These are phyloP conservation scores for Chesias legatella DNA, from an alignment of 2,888 invertebrate genomes.

Conservation along the genomic window DNA sequence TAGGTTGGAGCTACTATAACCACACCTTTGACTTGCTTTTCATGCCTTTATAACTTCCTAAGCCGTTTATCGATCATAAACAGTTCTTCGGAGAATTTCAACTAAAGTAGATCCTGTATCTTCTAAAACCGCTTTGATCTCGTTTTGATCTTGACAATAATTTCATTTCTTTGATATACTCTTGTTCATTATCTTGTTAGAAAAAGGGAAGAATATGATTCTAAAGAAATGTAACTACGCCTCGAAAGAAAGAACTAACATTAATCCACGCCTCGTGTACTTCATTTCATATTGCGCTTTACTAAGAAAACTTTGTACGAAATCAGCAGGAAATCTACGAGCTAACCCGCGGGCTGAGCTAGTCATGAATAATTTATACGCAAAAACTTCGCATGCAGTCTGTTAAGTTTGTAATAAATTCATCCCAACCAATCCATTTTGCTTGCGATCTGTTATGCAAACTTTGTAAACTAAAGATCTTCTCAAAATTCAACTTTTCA, in stretches of 20 bases:
- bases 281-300: conserved; percentile 29
- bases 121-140: too few relatives aligned
- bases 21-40: too few relatives aligned
- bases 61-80: too few relatives aligned
- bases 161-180: too few relatives aligned
- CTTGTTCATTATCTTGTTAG: too few relatives aligned
- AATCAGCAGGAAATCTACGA: conserved; percentile 30
- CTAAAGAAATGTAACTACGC: too few relatives aligned
- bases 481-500: not conserved
- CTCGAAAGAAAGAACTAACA: conserved; percentile 3
- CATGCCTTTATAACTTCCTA: too few relatives aligned
- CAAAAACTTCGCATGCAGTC: conserved; percentile 46
- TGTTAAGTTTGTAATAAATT: conserved; percentile 48
- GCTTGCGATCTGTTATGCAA: conserved; percentile 34
- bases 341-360: conserved; percentile 29
- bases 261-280: conserved; percentile 20
- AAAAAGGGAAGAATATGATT: too few relatives aligned
- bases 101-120: too few relatives aligned
- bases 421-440: conserved; percentile 41
- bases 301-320: conserved; percentile 25
- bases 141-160: too few relatives aligned
- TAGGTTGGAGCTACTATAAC: too few relatives aligned
- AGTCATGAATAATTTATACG: conserved; percentile 45
- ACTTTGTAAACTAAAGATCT: conserved; percentile 24
- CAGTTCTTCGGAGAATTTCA: too few relatives aligned